A percentile compares a stretch with the other conserved stretches of the same genome.
These are phyloP conservation scores for Pogonus chalceus DNA, from an alignment of 1,140 invertebrate genomes.

Conservation along the genomic window DNA sequence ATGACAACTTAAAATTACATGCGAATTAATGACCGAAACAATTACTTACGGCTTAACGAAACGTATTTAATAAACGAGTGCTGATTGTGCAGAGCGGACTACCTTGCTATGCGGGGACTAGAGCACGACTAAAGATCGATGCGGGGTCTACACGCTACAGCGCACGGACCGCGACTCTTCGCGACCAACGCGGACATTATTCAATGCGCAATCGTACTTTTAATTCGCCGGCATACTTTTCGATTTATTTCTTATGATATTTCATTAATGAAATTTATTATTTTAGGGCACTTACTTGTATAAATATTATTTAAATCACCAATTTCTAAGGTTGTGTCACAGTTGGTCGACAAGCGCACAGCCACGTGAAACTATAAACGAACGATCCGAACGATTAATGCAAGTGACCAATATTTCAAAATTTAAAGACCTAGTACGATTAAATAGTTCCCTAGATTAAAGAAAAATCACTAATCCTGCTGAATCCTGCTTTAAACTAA, in stretches of 20 bases:
- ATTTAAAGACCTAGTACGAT: too few species aligned
- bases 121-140: conserved; percentile 32
- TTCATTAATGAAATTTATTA: neutral
- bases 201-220: neutral
- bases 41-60: conserved; percentile 28
- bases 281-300: neutral
- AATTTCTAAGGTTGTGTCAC: conserved; percentile 3
- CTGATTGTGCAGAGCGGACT: conserved; percentile 21
- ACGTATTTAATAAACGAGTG: conserved; percentile 20
- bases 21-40: conserved; percentile 14
- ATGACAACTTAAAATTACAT: conserved; percentile 13
- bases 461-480: too few species aligned
- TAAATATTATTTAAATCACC: neutral
- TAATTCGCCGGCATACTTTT: neutral
- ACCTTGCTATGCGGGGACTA: conserved; percentile 28
- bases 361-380: neutral
- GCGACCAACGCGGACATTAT: neutral
- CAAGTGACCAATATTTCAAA: too few species aligned
- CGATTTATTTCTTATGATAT: neutral
- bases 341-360: neutral
- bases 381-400: neutral
- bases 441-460: too few species aligned
- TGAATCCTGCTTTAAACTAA: too few species aligned
- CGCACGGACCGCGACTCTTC: conserved; percentile 19
- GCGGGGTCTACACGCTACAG: conserved; percentile 26